These are phyloP conservation scores for Aradus depressus DNA, from an alignment of 2,888 invertebrate genomes.

Conservation along the genomic window DNA sequence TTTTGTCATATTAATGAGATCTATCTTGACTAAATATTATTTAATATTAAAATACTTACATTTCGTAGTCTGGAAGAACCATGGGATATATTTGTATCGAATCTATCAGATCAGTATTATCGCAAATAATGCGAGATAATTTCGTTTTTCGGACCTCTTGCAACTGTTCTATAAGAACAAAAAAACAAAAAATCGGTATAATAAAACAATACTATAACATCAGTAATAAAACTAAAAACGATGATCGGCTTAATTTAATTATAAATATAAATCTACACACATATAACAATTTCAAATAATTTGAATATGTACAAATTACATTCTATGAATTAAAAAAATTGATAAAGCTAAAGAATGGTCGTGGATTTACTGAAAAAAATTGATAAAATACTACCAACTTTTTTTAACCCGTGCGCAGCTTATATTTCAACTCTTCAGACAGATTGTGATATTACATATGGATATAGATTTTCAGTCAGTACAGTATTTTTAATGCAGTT, in stretches of 20 bases:
- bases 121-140: slow-evolving; percentile 74
- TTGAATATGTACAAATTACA: too few relatives aligned
- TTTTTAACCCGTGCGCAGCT: too few relatives aligned
- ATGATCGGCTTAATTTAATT: not conserved
- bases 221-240: not conserved
- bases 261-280: not conserved
- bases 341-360: too few relatives aligned
- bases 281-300: not conserved
- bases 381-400: too few relatives aligned
- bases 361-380: too few relatives aligned
- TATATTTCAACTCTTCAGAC: too few relatives aligned
- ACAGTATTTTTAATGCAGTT: too few relatives aligned
- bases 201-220: not conserved
- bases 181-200: not conserved
- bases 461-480: too few relatives aligned
- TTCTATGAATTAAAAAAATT: too few relatives aligned
- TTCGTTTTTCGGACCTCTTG: slow-evolving; percentile 70
- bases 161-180: slow-evolving; percentile 53
- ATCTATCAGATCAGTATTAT: slow-evolving; percentile 85
- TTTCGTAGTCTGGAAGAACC: slow-evolving; percentile 84
- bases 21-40: not conserved
- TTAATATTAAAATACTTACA: slow-evolving; percentile 52
- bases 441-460: too few relatives aligned
- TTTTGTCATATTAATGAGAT: not conserved
- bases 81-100: slow-evolving; percentile 84